Percentiles rank a stretch among this genome's conserved stretches.
Conservation (phyloP, 2,888 invertebrate genomes). For the Syritta pipiens region DNA sequence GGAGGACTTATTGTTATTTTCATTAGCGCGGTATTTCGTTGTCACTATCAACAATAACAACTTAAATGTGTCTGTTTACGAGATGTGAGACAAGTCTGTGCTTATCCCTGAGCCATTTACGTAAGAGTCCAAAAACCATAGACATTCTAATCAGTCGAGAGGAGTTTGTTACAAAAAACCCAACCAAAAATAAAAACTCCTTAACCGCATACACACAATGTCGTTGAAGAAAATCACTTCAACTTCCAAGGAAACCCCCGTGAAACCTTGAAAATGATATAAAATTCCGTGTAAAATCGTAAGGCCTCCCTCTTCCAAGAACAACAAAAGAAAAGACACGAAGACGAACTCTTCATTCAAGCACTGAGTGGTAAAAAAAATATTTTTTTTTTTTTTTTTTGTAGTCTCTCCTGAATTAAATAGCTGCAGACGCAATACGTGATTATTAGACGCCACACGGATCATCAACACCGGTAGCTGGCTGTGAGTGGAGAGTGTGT, state of each 20-base stretch:
- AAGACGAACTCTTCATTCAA: slow-evolving; percentile 19
- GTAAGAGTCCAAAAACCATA: neutral
- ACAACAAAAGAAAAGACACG: slow-evolving; percentile 28
- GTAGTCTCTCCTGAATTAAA: slow-evolving; percentile 53
- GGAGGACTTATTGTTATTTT: slow-evolving; percentile 4
- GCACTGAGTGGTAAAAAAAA: neutral
- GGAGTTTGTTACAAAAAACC: neutral
- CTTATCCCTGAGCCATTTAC: neutral
- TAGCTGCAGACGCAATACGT: slow-evolving; percentile 55
- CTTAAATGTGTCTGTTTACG: slow-evolving; percentile 1
- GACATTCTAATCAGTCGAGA: too few species aligned
- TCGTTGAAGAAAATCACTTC: neutral
- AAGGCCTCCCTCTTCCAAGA: slow-evolving; percentile 36
- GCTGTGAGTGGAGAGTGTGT: slow-evolving; percentile 1
- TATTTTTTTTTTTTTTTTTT: slow-evolving; percentile 37
- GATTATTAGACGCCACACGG: slow-evolving; percentile 66
- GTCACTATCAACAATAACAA: slow-evolving; percentile 10
- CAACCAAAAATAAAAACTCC: neutral
- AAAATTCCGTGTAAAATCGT: slow-evolving; percentile 23
- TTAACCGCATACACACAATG: neutral
- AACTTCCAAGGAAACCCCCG: slow-evolving; percentile 14
- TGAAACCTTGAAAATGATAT: slow-evolving; percentile 4
- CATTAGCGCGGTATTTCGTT: neutral
- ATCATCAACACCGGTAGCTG: slow-evolving; percentile 65
- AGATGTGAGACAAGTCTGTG: too few species aligned